Evolutionary conservation across 2,888 invertebrate species (phyloP), one percentile per base, ranked within the genome.

Genomic region (Gryllus longicercus): DNA sequence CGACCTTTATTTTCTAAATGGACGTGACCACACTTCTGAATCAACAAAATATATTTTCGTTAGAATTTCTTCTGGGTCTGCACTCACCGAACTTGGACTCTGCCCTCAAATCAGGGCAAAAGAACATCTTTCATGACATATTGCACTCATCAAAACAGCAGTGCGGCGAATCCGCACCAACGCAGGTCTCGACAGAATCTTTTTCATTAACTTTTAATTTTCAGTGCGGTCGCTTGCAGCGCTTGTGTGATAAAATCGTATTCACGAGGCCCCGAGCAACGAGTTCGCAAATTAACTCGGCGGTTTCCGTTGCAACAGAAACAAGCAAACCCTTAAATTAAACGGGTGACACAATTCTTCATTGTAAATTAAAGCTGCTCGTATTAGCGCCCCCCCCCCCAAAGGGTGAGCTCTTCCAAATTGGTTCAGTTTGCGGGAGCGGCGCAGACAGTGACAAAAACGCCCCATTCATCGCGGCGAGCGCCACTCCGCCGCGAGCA

Each of bases 201-300:
- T 63, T 63, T 63, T 63, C 63, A 63, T 63, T 63, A 63, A 63
- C 63, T 63, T 63, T 63, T 63, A 63, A 63, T 63, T 63, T 63
- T 63, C 63, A 8, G 12, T 63, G 63, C n/a, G 63, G 63, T n/a
- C 63, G n/a, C 63, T 14, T 5, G 63, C 2, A 12, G 63, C 63
- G 63, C 63, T 63, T 14, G 63, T n/a, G 16, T n/a, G 63, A 63
- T 63, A 14, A 63, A 63, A 63, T 63, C 63, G 63, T 63, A 63
- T n/a, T 18, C 63, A 18, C 63, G 38, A 5, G 5, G 14, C 63
- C 63, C 63, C 63, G 63, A 14, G 63, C 63, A 38, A n/a, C 63
- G 63, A n/a, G 16, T 63, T 8, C 63, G 16, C n/a, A 63, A 63
- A 63, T 63, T 63, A 63, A 63, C 63, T 63, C n/a, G 16, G 63